Percentiles rank a stretch among this genome's conserved stretches.
These are phyloP conservation scores for Cettia cetti DNA, from an alignment of 2,113 vertebrate species.

Conservation along the genomic window DNA sequence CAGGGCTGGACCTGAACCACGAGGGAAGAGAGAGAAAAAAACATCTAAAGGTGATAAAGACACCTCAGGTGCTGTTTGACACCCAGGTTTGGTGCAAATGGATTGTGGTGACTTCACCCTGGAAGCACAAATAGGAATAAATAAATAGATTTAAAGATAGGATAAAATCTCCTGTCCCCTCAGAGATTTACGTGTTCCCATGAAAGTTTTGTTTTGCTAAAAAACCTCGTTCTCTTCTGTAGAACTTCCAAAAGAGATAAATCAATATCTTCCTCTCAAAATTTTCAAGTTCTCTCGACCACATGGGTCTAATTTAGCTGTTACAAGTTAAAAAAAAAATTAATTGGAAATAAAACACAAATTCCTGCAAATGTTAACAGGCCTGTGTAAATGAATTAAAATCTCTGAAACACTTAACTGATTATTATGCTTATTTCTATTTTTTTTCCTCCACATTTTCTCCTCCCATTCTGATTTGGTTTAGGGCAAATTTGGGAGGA, in stretches of 20 bases:
- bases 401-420: neutral
- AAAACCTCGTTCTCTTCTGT: neutral
- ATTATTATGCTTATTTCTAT: neutral
- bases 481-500: neutral
- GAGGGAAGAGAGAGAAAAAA: neutral
- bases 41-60: neutral
- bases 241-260: neutral
- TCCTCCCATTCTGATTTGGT: neutral
- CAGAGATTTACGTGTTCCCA: neutral
- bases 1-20: neutral
- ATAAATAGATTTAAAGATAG: neutral
- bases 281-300: neutral
- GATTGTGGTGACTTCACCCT: neutral
- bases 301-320: neutral
- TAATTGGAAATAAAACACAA: fast-evolving
- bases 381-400: neutral
- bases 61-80: neutral
- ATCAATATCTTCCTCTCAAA: neutral
- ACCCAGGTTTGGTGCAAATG: neutral
- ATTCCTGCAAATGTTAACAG: neutral
- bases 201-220: neutral
- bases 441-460: fast-evolving
- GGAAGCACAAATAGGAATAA: neutral
- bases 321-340: neutral
- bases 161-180: neutral